Base-by-base conservation (phyloP, 1,140 invertebrate genomes). In the Thalassaphorura encarpata region DNA sequence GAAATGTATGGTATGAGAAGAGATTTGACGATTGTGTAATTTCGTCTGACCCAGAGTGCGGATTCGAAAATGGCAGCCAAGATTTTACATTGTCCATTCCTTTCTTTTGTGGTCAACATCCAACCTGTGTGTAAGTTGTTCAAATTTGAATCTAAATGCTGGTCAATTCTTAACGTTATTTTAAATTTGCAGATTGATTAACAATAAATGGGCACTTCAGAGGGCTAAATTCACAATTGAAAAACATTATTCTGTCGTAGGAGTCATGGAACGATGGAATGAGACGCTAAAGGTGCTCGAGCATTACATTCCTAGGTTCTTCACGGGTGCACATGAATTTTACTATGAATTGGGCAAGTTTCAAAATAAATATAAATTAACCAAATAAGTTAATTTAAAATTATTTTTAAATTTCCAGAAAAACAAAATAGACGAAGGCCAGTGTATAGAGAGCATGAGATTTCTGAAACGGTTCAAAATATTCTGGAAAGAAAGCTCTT, bases 261-360 rank as follows among this genome's bases (percentile, higher is more conserved):
- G 88, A 0, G 84, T 92, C 4, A 73, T 90, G 0, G 87, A 91
- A 67, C 86, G 89, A 67, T 76, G 89, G 66, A 89, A 90, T 70
- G 81, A 82, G 3, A 90, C 87, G 0, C 73, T 92, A 1, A 78
- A 81, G 1, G 87, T 89, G 19, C 73, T 92, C 33, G 86, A 90
- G 71, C 76, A 85, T 67, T 90, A 89, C 69, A 77, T 90, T 41
- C 88, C 88, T 0, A 72, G 78, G 53, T 92, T 90, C 72, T 92
- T 92, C 71, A 72, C 74, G 29, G 85, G 86, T 24, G 85, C 86
- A 3, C 73, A 77, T 1, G 71, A 83, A 57, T 74, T 89, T 16
- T 56, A 61, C 29, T 27, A 2, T 18, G 11, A 61, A 48, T 42
- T 24, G 19, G 36, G 59, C 56, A 49, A 56, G 42, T 3, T n/a